phyloP scores from a whole-genome alignment of 1,140 invertebrate genomes.

The Drosophila malerkotliana region DNA sequence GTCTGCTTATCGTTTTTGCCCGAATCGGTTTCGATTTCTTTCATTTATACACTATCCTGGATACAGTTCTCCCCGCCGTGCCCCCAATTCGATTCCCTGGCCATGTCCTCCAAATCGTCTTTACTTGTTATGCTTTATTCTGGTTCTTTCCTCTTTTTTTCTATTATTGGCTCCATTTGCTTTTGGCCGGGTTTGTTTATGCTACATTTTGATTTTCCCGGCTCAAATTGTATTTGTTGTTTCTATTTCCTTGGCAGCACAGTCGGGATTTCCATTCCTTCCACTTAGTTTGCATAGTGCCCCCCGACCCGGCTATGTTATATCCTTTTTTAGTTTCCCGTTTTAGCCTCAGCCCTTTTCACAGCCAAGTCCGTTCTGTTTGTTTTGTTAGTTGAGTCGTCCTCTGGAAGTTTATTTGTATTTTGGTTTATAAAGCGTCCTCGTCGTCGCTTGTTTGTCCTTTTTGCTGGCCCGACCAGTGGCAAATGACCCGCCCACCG shows the following conservation, averaged over 20 bases:
- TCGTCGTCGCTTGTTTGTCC: slow-evolving; percentile 7
- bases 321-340: slow-evolving; percentile 49
- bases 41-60: slow-evolving; percentile 79
- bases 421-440: slow-evolving; percentile 66
- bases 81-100: slow-evolving; percentile 4
- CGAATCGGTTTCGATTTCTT: slow-evolving; percentile 79
- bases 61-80: slow-evolving; percentile 16
- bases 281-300: slow-evolving; percentile 56
- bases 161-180: slow-evolving; percentile 79
- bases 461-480: slow-evolving; percentile 27
- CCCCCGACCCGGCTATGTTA: slow-evolving; percentile 1
- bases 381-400: slow-evolving; percentile 77
- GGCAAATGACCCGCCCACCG: slow-evolving; percentile 33
- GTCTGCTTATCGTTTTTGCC: slow-evolving; percentile 63
- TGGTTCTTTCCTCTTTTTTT: slow-evolving; percentile 28
- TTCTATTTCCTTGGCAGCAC: slow-evolving; percentile 66
- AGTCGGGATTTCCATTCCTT: slow-evolving; percentile 15
- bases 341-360: slow-evolving; percentile 51
- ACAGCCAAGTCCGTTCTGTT: slow-evolving; percentile 39
- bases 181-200: slow-evolving; percentile 73
- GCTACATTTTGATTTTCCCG: slow-evolving; percentile 79
- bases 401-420: slow-evolving; percentile 73
- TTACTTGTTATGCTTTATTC: slow-evolving; percentile 42
- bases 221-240: slow-evolving; percentile 79
- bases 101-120: slow-evolving; percentile 47